A percentile compares a stretch with the other conserved stretches of the same genome.
Evolutionary conservation across 2,113 vertebrate genomes (phyloP).

Genomic region (Oenanthe oenanthe): DNA sequence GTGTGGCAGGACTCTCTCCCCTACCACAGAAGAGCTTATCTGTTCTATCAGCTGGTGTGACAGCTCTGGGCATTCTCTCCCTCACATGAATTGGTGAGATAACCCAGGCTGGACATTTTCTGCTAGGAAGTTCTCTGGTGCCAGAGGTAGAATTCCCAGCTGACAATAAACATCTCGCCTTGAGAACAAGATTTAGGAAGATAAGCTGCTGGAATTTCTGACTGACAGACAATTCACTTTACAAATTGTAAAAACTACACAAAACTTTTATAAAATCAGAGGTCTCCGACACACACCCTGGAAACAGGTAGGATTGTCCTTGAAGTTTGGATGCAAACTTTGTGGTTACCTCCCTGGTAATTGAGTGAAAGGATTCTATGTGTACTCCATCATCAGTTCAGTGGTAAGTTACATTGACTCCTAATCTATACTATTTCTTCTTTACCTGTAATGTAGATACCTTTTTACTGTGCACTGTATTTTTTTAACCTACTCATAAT

Average conservation of each 20-base stretch:
- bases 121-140: neutral
- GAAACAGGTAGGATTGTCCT: rapidly evolving
- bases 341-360: neutral
- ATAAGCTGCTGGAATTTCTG: neutral
- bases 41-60: neutral
- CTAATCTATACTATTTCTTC: neutral
- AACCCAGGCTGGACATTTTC: neutral
- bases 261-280: neutral
- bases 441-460: no score
- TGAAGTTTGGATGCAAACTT: neutral
- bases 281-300: neutral
- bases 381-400: neutral
- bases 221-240: neutral
- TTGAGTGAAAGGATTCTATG: neutral
- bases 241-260: neutral
- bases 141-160: neutral
- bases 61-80: neutral
- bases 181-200: neutral
- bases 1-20: neutral
- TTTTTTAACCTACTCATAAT: neutral
- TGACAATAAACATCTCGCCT: neutral
- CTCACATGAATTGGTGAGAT: neutral
- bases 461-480: neutral
- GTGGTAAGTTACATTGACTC: neutral
- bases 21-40: neutral